Base-by-base conservation (phyloP, 1,140 invertebrate genomes). In the Apis florea region DNA sequence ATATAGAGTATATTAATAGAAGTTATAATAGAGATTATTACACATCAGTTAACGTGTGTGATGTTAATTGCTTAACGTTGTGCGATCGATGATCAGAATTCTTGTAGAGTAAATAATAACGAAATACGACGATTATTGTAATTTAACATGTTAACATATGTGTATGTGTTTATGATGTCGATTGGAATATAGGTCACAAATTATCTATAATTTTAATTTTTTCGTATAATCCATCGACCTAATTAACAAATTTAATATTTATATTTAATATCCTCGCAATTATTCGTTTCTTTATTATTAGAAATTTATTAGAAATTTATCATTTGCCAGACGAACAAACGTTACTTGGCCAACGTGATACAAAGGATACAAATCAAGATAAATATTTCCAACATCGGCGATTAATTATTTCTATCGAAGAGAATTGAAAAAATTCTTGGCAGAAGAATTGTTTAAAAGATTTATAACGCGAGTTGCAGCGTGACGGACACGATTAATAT, bases 41-140 rank as follows among this genome's bases (percentile, higher is more conserved):
- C 70, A n/a, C 70, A 9, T 72, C 54, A 47, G 6, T 24, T 47
- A n/a, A 15, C 54, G 9, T 21, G 9, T 21, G 56, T 47, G n/a
- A 72, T 72, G n/a, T 72, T 72, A 72, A 72, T 72, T n/a, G 54
- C 56, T 58, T 58, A 72, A 72, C 11, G 40, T 47, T 53, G 31
- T n/a, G 56, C 17, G 70, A 72, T 40, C 47, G 31, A 59, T 17
- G 21, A 71, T 40, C 21, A 12, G 56, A 47, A 15, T 9, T 59
- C 19, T 59, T 47, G 47, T 49, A 11, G 40, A n/a, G 6, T 59
- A 17, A 12, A 40, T 40, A 59, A 59, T 54, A 24, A 11, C 24
- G 70, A 59, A 11, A 6, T 15, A n/a, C 49, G 2, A 11, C 31
- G n/a, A 67, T 47, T 67, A n/a, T 31, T 26, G 17, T 15, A 19